Conservation (phyloP, 2,888 invertebrate genomes). For the Vanessa cardui region DNA sequence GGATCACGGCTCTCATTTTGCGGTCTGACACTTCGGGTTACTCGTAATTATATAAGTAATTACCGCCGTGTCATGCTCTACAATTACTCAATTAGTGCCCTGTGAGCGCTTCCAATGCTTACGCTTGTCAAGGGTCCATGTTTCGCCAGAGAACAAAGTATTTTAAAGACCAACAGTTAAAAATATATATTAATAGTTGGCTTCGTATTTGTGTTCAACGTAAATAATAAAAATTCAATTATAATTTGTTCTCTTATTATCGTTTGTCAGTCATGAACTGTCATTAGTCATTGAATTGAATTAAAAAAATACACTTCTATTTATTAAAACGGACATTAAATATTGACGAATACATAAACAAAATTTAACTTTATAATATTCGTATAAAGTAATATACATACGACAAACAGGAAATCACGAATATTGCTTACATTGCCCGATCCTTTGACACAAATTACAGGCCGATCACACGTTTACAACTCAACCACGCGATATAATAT, state of each 20-base stretch:
- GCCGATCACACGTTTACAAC: background rate
- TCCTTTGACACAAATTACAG: background rate
- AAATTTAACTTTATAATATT: too few species aligned
- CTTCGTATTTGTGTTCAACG: too few species aligned
- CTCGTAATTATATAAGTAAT: constrained; percentile 7
- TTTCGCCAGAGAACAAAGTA: background rate
- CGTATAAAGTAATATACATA: background rate
- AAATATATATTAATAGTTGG: too few species aligned
- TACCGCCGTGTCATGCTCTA: constrained; percentile 1
- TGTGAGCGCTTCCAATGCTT: constrained; percentile 2
- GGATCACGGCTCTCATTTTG: constrained; percentile 1
- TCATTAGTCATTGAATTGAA: too few species aligned
- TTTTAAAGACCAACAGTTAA: background rate
- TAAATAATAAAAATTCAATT: too few species aligned
- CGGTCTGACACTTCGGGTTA: background rate
- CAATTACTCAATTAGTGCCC: constrained; percentile 8
- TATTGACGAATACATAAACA: too few species aligned
- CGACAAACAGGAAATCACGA: background rate
- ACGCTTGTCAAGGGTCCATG: background rate
- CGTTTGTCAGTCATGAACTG: too few species aligned
- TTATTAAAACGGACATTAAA: too few species aligned
- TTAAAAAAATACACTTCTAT: too few species aligned
- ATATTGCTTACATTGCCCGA: background rate
- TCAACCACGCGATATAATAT: background rate
- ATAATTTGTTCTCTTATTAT: too few species aligned